Percentiles rank a stretch among this genome's conserved stretches.
Conservation (phyloP, 2,797 vertebrate genomes). For the Okamejei kenojei region DNA sequence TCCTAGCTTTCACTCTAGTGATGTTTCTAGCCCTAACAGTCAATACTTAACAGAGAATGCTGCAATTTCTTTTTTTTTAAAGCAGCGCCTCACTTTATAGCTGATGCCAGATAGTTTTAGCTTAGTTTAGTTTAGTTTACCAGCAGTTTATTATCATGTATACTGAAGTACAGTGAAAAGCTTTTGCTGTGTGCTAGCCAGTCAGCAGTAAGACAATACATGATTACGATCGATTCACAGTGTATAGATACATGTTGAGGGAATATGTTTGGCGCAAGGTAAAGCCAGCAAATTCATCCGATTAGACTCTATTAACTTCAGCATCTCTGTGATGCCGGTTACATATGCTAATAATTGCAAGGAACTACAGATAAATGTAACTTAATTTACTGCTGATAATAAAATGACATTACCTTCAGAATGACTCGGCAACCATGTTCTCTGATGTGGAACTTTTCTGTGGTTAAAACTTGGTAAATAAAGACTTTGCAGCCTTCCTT, state of each 20-base stretch:
- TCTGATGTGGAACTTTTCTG: background rate
- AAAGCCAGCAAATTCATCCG: background rate
- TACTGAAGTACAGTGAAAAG: no score
- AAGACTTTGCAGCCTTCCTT: background rate
- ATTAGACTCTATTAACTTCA: background rate
- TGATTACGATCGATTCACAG: no score
- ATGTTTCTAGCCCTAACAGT: background rate
- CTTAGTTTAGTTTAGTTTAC: no score
- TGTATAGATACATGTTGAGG: no score
- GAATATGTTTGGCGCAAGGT: no score
- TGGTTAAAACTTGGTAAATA: background rate
- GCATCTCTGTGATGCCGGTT: background rate
- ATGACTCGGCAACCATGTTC: background rate
- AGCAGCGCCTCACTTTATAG: background rate
- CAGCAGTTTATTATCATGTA: no score
- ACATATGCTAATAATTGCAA: background rate
- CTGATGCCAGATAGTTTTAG: background rate
- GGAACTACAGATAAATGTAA: background rate
- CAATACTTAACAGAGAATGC: background rate
- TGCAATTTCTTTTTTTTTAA: background rate
- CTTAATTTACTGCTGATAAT: background rate
- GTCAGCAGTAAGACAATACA: no score
- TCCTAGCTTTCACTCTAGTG: background rate
- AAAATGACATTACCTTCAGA: background rate
- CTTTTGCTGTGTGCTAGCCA: no score